Conservation (phyloP, 2,113 vertebrate genomes). For the Anthoscopus minutus region DNA sequence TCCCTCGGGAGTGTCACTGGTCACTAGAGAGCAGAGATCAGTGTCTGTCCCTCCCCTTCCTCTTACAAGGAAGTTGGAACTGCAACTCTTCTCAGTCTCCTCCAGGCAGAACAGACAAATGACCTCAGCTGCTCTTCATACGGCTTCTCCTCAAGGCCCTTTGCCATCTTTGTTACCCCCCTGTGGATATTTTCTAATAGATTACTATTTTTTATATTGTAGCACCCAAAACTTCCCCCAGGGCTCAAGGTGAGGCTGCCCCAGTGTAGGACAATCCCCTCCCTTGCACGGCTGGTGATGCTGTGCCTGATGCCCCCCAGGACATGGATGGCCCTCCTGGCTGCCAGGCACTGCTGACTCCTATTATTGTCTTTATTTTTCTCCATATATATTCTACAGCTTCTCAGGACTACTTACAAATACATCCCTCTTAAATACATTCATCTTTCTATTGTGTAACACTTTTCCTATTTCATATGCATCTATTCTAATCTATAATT, state of each 20-base stretch:
- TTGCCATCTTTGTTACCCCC: background rate
- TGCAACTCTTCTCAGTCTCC: background rate
- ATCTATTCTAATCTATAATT: background rate
- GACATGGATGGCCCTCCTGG: accelerated
- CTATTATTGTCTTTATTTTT: background rate
- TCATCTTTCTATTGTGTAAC: background rate
- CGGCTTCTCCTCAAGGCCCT: background rate
- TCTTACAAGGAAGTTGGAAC: background rate
- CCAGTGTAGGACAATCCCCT: background rate
- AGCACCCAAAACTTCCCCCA: background rate
- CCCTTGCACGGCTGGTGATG: accelerated
- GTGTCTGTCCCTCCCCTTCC: background rate
- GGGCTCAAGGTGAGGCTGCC: background rate
- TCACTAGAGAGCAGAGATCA: background rate
- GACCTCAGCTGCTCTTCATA: background rate
- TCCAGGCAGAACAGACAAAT: background rate
- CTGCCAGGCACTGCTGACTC: background rate
- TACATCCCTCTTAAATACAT: background rate
- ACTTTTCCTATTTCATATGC: background rate
- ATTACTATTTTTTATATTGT: background rate
- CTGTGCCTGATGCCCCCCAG: background rate
- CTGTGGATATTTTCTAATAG: background rate
- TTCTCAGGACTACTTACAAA: background rate
- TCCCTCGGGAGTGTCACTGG: background rate
- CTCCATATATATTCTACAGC: background rate